phyloP scores from a whole-genome alignment of 2,888 invertebrate genomes.

The Caenorhabditis sulstoni region DNA sequence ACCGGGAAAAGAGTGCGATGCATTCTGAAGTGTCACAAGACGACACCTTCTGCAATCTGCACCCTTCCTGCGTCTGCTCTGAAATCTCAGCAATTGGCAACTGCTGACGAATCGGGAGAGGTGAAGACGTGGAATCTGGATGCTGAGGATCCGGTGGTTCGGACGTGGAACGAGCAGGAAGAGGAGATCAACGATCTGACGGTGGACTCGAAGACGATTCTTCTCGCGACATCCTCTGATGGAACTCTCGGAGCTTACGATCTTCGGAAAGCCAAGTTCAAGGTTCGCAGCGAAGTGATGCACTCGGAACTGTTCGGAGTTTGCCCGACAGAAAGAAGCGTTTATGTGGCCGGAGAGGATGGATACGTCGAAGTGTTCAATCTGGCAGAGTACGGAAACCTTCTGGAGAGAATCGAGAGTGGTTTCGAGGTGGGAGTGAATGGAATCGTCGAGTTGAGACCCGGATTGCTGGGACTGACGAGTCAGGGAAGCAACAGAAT shows the following conservation, averaged over 20 bases:
- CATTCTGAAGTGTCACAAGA: constrained; percentile 59
- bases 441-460: constrained; percentile 60
- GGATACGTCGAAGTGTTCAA: constrained; percentile 76
- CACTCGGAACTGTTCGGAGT: constrained; percentile 72
- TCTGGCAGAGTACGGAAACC: constrained; percentile 73
- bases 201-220: constrained; percentile 55
- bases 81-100: constrained; percentile 69
- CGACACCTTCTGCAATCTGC: constrained; percentile 62
- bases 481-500: constrained; percentile 61
- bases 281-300: constrained; percentile 72
- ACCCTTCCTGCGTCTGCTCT: constrained; percentile 65
- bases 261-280: constrained; percentile 44
- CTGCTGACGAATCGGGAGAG: constrained; percentile 73
- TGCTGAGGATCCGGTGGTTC: constrained; percentile 56
- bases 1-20: constrained; percentile 69
- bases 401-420: constrained; percentile 71
- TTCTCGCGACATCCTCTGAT: constrained; percentile 67
- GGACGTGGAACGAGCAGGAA: constrained; percentile 70
- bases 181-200: constrained; percentile 69
- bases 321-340: constrained; percentile 66
- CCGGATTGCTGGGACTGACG: constrained; percentile 59
- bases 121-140: constrained; percentile 75
- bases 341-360: constrained; percentile 73
- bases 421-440: constrained; percentile 68
- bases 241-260: constrained; percentile 66